These are phyloP conservation scores for Tipula confusa DNA, from an alignment of 2,888 invertebrate genomes.

Conservation along the genomic window DNA sequence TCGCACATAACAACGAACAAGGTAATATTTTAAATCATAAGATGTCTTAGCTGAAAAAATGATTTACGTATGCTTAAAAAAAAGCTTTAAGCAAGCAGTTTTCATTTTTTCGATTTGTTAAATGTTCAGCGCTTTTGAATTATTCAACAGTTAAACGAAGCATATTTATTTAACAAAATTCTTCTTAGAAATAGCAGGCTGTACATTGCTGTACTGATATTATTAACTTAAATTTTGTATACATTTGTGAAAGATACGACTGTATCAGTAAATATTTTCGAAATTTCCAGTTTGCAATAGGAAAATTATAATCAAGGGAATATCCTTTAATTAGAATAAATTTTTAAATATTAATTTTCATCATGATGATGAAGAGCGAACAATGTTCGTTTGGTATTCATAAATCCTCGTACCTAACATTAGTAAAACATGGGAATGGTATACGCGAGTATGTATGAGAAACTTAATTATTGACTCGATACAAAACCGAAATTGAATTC, in stretches of 20 bases:
- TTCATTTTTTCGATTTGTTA: background rate
- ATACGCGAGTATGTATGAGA: too few relatives aligned
- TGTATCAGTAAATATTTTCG: background rate
- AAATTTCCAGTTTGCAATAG: background rate
- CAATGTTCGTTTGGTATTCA: background rate
- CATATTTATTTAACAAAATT: background rate
- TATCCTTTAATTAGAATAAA: background rate
- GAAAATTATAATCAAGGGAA: slow-evolving; percentile 8
- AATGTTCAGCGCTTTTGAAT: background rate
- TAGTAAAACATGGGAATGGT: background rate
- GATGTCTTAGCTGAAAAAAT: background rate
- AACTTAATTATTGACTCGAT: background rate
- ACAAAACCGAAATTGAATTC: background rate
- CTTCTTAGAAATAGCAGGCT: background rate
- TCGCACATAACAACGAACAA: background rate
- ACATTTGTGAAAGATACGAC: background rate
- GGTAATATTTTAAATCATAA: background rate
- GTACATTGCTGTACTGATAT: background rate
- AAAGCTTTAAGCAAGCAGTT: background rate
- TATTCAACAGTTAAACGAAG: background rate
- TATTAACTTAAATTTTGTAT: background rate
- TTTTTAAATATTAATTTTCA: slow-evolving; percentile 20
- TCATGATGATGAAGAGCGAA: background rate
- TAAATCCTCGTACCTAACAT: background rate
- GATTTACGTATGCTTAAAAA: background rate